phyloP scores from a whole-genome alignment of 1,140 invertebrate genomes.

The Nephila pilipes region DNA sequence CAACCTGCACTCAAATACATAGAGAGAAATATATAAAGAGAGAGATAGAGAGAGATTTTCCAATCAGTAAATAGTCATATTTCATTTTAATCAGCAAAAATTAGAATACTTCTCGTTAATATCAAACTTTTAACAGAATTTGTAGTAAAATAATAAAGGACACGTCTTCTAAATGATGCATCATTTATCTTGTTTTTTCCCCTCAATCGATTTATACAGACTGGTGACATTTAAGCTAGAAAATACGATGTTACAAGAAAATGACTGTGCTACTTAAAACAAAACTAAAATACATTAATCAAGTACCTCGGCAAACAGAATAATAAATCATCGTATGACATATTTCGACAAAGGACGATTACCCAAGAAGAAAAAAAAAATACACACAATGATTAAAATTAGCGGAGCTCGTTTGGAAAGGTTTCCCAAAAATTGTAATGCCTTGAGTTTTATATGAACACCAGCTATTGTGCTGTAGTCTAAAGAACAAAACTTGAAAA shows the following conservation, averaged over 20 bases:
- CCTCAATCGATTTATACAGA: not conserved
- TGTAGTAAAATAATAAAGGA: not conserved
- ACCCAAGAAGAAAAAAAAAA: conserved; percentile 15
- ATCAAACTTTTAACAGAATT: not conserved
- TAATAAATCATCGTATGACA: conserved; percentile 26
- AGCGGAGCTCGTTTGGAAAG: not conserved
- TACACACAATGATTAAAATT: not conserved
- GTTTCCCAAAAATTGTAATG: not conserved
- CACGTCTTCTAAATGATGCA: not conserved
- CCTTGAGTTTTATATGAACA: not conserved
- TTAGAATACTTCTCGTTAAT: not conserved
- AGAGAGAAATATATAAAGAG: too few species aligned
- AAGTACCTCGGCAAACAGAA: conserved; percentile 12
- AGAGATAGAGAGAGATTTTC: too few species aligned
- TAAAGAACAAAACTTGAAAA: not conserved
- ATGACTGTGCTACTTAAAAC: not conserved
- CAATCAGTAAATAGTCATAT: too few species aligned
- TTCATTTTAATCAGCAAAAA: not conserved
- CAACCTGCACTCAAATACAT: too few species aligned
- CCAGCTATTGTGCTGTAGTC: not conserved
- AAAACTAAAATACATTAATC: conserved; percentile 24
- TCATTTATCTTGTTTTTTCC: not conserved
- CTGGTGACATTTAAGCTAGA: conserved; percentile 22
- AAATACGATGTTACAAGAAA: conserved; percentile 27
- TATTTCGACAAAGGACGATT: conserved; percentile 38